A percentile compares a stretch with the other conserved stretches of the same genome.
Conservation (phyloP, 2,797 vertebrate species). For the Jordanella pulchra region DNA sequence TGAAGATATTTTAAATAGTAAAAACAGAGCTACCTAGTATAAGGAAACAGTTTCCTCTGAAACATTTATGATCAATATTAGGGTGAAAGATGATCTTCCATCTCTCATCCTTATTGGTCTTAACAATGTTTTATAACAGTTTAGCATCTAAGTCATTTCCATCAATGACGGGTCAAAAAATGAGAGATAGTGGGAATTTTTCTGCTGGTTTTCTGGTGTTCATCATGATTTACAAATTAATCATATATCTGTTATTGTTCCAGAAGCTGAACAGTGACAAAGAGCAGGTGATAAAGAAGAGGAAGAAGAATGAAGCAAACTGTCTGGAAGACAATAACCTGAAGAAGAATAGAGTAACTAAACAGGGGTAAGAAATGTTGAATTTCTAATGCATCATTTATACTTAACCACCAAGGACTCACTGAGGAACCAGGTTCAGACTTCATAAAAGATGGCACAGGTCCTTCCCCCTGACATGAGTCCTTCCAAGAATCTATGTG, state of each 20-base stretch:
- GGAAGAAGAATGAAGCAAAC: slow-evolving; percentile 88
- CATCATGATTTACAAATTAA: not conserved
- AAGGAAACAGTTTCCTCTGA: not conserved
- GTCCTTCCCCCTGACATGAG: too few species aligned
- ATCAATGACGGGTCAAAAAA: not conserved
- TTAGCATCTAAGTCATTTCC: not conserved
- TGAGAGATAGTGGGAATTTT: not conserved
- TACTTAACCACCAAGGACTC: not conserved
- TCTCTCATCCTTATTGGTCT: too few species aligned
- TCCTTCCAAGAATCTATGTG: too few species aligned
- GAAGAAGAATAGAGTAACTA: slow-evolving; percentile 88
- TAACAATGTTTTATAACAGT: too few species aligned
- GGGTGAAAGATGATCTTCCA: not conserved
- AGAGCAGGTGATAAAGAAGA: slow-evolving; percentile 86
- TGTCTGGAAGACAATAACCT: slow-evolving; percentile 83
- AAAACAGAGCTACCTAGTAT: too few species aligned
- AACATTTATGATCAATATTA: not conserved
- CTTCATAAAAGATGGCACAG: too few species aligned
- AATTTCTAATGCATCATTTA: not conserved
- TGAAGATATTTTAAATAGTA: too few species aligned
- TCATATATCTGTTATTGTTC: slow-evolving; percentile 24
- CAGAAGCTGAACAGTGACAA: slow-evolving; percentile 82
- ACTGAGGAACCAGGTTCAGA: too few species aligned
- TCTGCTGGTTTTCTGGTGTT: not conserved
- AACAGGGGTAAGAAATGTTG: slow-evolving; percentile 79